Evolutionary conservation across 2,113 vertebrate species (phyloP).

Genomic region (Sisor rabdophorus): DNA sequence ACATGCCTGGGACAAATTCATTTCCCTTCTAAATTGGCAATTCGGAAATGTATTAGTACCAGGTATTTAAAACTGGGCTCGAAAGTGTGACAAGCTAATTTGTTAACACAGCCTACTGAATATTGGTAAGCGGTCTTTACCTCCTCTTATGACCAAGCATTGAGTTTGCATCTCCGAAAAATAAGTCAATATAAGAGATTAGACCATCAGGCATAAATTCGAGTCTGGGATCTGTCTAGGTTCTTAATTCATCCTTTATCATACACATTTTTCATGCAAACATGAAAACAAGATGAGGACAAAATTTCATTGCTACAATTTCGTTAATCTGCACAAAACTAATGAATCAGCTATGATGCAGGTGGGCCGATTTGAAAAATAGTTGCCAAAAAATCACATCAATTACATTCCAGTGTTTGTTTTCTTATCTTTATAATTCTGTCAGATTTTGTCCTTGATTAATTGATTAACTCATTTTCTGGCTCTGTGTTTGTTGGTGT

Average conservation of each 20-base stretch:
- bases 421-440: neutral
- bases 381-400: neutral
- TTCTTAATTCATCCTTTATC: neutral
- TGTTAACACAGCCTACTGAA: neutral
- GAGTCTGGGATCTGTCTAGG: neutral
- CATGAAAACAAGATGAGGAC: neutral
- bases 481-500: constrained; percentile 21
- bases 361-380: neutral
- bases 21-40: no score
- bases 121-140: neutral
- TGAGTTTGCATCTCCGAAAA: neutral
- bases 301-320: neutral
- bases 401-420: no score
- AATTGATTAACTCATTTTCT: no score
- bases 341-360: neutral
- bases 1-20: neutral
- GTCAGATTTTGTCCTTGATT: neutral
- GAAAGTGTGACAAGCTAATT: neutral
- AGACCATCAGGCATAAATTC: neutral
- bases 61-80: neutral
- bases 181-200: no score
- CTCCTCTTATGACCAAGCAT: neutral
- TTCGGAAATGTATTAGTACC: neutral
- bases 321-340: no score
- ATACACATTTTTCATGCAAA: neutral